Evolutionary conservation across 2,113 vertebrate genomes (phyloP).

Genomic region (Brachyhypopomus occidentalis): DNA sequence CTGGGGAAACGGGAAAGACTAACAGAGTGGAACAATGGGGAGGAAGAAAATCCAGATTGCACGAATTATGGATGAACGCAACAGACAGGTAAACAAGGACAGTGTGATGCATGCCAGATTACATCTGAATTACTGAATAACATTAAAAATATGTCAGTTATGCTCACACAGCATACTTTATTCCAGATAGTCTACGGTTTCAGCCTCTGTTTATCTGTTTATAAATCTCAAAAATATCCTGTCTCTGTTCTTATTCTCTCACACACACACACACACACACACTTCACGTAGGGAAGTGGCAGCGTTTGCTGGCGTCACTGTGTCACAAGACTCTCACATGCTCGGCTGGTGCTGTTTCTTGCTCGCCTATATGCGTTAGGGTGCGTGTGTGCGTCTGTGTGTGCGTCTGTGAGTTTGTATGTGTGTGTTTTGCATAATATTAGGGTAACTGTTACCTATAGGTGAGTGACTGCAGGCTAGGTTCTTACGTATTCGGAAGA

Average conservation of each 20-base stretch:
- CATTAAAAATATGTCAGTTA: neutral
- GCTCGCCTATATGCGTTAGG: conserved; percentile 1
- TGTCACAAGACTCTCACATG: conserved; percentile 48
- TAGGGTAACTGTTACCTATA: neutral
- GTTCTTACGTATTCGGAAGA: neutral
- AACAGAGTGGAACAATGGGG: conserved; percentile 97
- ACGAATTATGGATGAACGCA: conserved; percentile 99
- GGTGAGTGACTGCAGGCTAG: neutral
- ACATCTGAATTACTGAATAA: neutral
- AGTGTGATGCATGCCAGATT: no score
- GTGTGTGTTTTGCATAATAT: conserved; percentile 7
- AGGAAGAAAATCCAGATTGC: conserved; percentile 99
- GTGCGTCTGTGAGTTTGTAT: neutral
- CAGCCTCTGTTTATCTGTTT: conserved; percentile 41
- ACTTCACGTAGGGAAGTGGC: conserved; percentile 42
- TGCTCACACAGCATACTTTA: no score
- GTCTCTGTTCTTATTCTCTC: conserved; percentile 10
- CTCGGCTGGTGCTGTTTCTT: conserved; percentile 11
- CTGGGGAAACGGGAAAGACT: conserved; percentile 88
- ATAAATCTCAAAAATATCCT: conserved; percentile 1
- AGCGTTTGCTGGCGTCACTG: conserved; percentile 21
- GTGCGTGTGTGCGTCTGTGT: neutral
- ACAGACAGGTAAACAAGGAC: conserved; percentile 88
- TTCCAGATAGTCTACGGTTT: no score
- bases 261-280: conserved; percentile 5